These are phyloP conservation scores for Diarsia dahlii DNA, from an alignment of 2,888 invertebrate genomes.

Conservation along the genomic window DNA sequence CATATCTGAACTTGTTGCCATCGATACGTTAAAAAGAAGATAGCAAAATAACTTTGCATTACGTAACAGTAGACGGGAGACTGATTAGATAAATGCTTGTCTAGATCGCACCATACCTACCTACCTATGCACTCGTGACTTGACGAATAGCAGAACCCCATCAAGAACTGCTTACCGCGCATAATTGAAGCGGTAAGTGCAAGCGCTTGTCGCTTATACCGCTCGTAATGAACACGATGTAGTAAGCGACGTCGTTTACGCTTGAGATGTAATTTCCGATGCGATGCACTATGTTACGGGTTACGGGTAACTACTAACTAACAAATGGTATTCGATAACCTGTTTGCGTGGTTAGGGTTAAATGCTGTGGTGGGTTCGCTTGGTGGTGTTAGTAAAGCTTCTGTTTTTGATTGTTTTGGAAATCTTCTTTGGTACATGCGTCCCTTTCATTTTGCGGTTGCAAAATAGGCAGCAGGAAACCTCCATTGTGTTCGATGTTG, in stretches of 20 bases:
- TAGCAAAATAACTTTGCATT: neutral
- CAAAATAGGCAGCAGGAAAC: too few species aligned
- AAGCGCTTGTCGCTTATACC: conserved; percentile 68
- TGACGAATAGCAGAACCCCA: conserved; percentile 32
- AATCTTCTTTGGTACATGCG: too few species aligned
- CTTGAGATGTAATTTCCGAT: conserved; percentile 85
- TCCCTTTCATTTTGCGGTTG: too few species aligned
- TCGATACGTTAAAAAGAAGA: too few species aligned
- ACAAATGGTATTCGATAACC: conserved; percentile 74
- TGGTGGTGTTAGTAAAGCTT: neutral
- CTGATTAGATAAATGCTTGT: neutral
- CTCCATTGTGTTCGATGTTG: neutral
- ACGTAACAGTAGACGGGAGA: neutral
- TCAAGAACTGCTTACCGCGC: conserved; percentile 42
- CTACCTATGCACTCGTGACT: conserved; percentile 35
- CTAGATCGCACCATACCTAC: neutral
- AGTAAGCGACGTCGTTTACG: conserved; percentile 81
- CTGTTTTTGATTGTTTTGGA: neutral
- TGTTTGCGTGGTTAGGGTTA: conserved; percentile 52
- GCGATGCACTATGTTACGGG: conserved; percentile 68
- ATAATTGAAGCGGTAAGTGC: conserved; percentile 58
- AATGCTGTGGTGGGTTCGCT: conserved; percentile 3
- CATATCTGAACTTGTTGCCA: too few species aligned
- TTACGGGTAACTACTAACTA: conserved; percentile 65
- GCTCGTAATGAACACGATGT: conserved; percentile 74